These are phyloP conservation scores for Xestoiulus laeticollis DNA, from an alignment of 2,888 invertebrate species.

Conservation along the genomic window DNA sequence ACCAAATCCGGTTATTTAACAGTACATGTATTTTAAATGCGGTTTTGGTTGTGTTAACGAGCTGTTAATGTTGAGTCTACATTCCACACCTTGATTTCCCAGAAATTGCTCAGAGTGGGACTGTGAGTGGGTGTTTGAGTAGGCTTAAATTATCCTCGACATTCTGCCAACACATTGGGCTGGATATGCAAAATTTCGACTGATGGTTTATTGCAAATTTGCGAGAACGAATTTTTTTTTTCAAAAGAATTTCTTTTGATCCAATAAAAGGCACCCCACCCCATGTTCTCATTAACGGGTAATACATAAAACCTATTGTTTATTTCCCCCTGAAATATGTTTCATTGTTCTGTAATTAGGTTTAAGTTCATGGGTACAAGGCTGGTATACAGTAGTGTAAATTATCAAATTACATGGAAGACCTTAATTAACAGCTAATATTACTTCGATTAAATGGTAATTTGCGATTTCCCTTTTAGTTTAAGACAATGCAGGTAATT, in stretches of 20 bases:
- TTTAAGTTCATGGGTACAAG: neutral
- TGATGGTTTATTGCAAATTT: neutral
- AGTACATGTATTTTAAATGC: neutral
- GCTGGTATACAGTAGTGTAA: neutral
- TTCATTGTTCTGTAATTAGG: constrained; percentile 22
- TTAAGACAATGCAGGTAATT: too few relatives aligned
- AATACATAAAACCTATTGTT: neutral
- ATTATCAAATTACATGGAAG: neutral
- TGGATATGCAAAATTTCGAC: neutral
- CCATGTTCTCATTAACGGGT: neutral
- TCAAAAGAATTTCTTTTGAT: neutral
- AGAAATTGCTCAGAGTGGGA: neutral
- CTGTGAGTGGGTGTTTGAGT: neutral
- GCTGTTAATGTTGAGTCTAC: neutral
- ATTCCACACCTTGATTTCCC: neutral
- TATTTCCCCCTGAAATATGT: neutral
- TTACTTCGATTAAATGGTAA: neutral
- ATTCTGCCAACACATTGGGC: neutral
- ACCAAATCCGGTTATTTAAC: neutral
- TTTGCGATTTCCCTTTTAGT: neutral
- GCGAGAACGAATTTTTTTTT: neutral
- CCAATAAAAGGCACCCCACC: neutral
- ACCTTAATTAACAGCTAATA: neutral
- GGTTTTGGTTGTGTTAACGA: neutral
- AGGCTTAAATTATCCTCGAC: neutral